These are phyloP conservation scores for Clarias laeviceps DNA, from an alignment of 2,797 vertebrate genomes.

Conservation along the genomic window DNA sequence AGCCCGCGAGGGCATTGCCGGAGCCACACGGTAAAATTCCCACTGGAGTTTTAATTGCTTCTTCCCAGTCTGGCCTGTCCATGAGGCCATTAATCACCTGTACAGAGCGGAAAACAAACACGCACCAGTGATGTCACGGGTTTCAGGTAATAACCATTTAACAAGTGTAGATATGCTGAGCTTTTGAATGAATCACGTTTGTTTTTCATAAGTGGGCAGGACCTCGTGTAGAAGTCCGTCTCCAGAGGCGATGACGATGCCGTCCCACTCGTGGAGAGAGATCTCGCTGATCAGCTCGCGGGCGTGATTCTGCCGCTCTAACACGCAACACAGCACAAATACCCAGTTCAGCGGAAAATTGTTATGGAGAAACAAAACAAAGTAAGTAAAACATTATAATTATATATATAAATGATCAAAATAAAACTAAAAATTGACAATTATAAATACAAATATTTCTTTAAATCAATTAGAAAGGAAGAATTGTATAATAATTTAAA, in stretches of 20 bases:
- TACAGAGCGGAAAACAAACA: neutral
- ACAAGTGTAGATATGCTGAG: neutral
- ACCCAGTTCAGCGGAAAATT: neutral
- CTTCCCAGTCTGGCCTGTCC: slow-evolving; percentile 88
- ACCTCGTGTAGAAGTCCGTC: slow-evolving; percentile 91
- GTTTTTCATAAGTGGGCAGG: neutral
- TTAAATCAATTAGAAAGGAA: neutral
- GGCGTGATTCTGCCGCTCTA: slow-evolving; percentile 89
- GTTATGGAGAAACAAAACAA: neutral
- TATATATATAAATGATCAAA: neutral
- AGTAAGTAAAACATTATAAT: neutral
- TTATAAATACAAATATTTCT: neutral
- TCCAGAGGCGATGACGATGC: slow-evolving; percentile 87
- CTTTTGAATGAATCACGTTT: neutral
- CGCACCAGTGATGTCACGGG: neutral
- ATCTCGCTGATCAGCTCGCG: slow-evolving; percentile 86
- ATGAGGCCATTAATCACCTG: slow-evolving; percentile 92
- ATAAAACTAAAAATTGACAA: neutral
- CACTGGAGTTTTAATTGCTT: slow-evolving; percentile 87
- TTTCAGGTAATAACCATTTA: neutral
- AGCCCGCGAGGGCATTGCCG: slow-evolving; percentile 88
- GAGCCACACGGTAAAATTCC: slow-evolving; percentile 91
- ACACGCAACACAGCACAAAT: neutral
- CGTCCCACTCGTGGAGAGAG: slow-evolving; percentile 86
- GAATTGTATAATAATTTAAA: neutral